Base-by-base conservation (phyloP, 92 coral and sea anemone genomes). In the Pocillopora grandis region DNA sequence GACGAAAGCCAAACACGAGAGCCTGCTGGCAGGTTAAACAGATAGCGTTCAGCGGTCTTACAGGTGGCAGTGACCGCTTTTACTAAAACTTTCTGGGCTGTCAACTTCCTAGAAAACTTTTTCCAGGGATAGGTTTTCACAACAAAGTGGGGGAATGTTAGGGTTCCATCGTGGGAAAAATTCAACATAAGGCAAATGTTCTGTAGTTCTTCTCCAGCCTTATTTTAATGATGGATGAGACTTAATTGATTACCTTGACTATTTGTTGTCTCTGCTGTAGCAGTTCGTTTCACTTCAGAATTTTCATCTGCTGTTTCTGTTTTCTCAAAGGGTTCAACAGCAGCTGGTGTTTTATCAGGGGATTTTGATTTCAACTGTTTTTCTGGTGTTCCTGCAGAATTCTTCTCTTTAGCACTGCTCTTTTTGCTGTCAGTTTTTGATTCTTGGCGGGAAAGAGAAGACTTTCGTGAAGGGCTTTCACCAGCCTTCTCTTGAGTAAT, bases 371-470 rank as follows among this genome's bases (percentile, higher is more conserved):
- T 86, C 19, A 58, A 59, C 36, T 67, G 52, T 84, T 84, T 87
- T 62, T 89, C 92, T 17, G 89, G 86, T 15, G 92, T 85, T 12
- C 56, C 86, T 72, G 48, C 66, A 19, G 82, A 35, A 8, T 72
- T 60, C 76, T 77, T 84, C 27, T 88, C 91, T 17, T 87, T 84
- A 80, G 79, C 35, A 65, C 85, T 86, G 67, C 91, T 73, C 75
- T 62, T 84, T 31, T 65, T 84, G 78, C 62, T 77, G 52, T 90
- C 93, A 60, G 23, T 20, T 64, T 86, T 89, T 12, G 93, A 90
- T 9, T 65, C 89, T 13, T 69, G 74, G 18, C 91, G 86, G 18
- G 87, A 79, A 36, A 69, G 66, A 11, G 89, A 70, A 20, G 84
- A 75, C n/a, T 87, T 82, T 35, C 78, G 72, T 31, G 80, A 14